Evolutionary conservation across 1,140 invertebrate genomes (phyloP).

Genomic region (Aradophagus sp.): DNA sequence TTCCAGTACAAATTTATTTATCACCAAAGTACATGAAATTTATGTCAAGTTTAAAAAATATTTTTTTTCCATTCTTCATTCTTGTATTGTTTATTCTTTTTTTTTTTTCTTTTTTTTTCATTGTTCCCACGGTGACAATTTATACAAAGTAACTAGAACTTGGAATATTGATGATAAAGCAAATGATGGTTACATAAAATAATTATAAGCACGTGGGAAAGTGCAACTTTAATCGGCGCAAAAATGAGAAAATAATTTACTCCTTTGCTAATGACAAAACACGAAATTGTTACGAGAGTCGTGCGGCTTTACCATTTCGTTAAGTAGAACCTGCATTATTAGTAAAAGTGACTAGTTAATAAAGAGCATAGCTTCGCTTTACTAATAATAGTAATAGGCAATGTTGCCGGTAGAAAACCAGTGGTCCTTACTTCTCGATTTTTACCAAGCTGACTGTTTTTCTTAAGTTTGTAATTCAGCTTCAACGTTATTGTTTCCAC

Average conservation of each 20-base stretch:
- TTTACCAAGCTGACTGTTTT: slow-evolving; percentile 28
- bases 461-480: slow-evolving; percentile 40
- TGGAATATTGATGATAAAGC: slow-evolving; percentile 12
- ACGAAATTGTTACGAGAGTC: slow-evolving; percentile 50
- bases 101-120: no score
- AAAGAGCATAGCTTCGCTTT: slow-evolving; percentile 18
- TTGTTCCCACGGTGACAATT: background rate
- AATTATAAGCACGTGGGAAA: slow-evolving; percentile 43
- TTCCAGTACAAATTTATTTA: no score
- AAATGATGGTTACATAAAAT: slow-evolving; percentile 46
- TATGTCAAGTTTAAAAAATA: no score
- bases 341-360: slow-evolving; percentile 41
- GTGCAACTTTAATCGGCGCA: slow-evolving; percentile 34
- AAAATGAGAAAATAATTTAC: slow-evolving; percentile 48
- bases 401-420: slow-evolving; percentile 29
- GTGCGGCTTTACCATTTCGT: slow-evolving; percentile 32
- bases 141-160: slow-evolving; percentile 35
- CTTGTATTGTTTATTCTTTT: no score
- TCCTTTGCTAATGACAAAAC: slow-evolving; percentile 53
- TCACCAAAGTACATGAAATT: no score
- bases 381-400: slow-evolving; percentile 40
- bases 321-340: slow-evolving; percentile 33
- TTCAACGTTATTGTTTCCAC: no score
- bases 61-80: no score
- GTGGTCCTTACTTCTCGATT: slow-evolving; percentile 18